phyloP scores from a whole-genome alignment of 2,797 vertebrate genomes.

The Karalla daura region DNA sequence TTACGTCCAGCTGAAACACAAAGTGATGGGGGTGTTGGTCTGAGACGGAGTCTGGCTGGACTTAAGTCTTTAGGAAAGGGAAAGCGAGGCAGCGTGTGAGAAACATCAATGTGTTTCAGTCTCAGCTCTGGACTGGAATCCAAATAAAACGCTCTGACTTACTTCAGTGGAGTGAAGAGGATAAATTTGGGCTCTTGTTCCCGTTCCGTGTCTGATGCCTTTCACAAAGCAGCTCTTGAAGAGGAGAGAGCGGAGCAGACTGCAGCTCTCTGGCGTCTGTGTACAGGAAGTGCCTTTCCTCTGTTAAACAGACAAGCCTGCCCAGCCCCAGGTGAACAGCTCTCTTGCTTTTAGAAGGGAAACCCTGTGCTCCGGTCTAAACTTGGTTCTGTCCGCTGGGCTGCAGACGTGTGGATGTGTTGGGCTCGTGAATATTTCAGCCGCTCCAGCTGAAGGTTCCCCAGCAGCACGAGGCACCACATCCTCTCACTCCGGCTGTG shows the following conservation, averaged over 20 bases:
- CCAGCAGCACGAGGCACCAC: slow-evolving; percentile 39
- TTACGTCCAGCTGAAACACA: slow-evolving; percentile 13
- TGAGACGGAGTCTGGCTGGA: slow-evolving; percentile 3
- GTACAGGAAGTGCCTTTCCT: neutral
- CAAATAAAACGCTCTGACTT: slow-evolving; percentile 30
- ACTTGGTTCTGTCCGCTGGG: slow-evolving; percentile 6
- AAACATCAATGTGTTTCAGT: slow-evolving; percentile 54
- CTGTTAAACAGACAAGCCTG: neutral
- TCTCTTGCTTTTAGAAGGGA: slow-evolving; percentile 8
- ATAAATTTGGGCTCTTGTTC: slow-evolving; percentile 41
- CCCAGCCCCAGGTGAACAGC: slow-evolving; percentile 2
- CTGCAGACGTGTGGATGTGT: slow-evolving; percentile 22
- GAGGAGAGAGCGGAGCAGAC: neutral
- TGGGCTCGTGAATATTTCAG: slow-evolving; percentile 61
- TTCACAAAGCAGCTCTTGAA: slow-evolving; percentile 3
- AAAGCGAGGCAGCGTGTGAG: slow-evolving; percentile 41
- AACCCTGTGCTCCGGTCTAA: slow-evolving; percentile 21
- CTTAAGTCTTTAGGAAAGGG: slow-evolving; percentile 28
- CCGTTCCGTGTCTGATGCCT: slow-evolving; percentile 28
- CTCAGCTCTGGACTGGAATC: slow-evolving; percentile 34
- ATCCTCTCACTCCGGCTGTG: slow-evolving; percentile 1
- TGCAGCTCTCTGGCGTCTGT: neutral
- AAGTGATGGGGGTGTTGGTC: slow-evolving; percentile 6
- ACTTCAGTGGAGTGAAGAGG: slow-evolving; percentile 15
- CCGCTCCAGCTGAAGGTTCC: slow-evolving; percentile 21